Percentiles rank a stretch among this genome's conserved stretches.
Evolutionary conservation across 2,888 invertebrate species (phyloP).

Genomic region (Parnassius smintheus): DNA sequence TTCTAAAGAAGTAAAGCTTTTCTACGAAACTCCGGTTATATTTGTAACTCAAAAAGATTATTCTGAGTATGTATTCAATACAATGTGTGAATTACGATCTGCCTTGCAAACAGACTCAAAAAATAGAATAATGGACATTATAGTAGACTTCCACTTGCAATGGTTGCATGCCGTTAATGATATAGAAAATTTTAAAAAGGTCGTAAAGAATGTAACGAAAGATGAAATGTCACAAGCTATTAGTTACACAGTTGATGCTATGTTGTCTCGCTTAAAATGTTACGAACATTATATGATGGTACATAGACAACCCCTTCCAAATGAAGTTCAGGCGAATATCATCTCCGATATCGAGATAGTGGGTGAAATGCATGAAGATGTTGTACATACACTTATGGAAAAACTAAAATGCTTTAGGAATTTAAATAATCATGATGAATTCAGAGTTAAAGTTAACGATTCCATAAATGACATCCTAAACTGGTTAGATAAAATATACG

Average conservation of each 20-base stretch:
- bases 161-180: constrained; percentile 65
- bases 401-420: constrained; percentile 56
- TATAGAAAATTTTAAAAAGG: constrained; percentile 53
- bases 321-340: constrained; percentile 48
- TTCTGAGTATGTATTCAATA: constrained; percentile 58
- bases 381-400: constrained; percentile 45
- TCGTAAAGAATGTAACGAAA: constrained; percentile 41
- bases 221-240: constrained; percentile 57
- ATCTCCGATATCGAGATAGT: constrained; percentile 64
- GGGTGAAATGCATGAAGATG: constrained; percentile 68
- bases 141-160: constrained; percentile 65
- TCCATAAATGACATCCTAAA: constrained; percentile 53
- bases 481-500: constrained; percentile 67
- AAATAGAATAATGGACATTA: constrained; percentile 47
- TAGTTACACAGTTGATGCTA: constrained; percentile 60
- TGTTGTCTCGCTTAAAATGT: constrained; percentile 56
- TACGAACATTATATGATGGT: constrained; percentile 59
- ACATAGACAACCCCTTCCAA: constrained; percentile 42
- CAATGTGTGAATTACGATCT: constrained; percentile 53
- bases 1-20: constrained; percentile 60
- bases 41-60: constrained; percentile 63
- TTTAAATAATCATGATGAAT: constrained; percentile 47
- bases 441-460: constrained; percentile 45
- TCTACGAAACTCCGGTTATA: constrained; percentile 66
- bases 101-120: constrained; percentile 45